Evolutionary conservation across 1,140 invertebrate species (phyloP).

Genomic region (Ctenoplectra terminalis): DNA sequence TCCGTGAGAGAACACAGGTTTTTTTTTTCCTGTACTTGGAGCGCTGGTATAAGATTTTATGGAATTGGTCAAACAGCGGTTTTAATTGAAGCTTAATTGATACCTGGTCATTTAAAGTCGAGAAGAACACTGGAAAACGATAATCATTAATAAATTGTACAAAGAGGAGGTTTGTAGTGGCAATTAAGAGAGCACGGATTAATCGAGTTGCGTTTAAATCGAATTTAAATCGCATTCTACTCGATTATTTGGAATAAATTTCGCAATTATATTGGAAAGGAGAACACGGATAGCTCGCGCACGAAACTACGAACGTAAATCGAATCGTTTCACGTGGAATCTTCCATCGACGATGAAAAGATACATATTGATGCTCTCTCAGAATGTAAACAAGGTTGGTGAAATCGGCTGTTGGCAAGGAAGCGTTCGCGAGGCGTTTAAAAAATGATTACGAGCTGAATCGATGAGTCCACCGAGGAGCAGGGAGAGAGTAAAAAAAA

Average conservation of each 20-base stretch:
- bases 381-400: background rate
- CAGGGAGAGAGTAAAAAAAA: background rate
- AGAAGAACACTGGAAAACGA: too few species aligned
- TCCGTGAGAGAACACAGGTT: background rate
- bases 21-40: background rate
- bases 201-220: background rate
- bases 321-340: background rate
- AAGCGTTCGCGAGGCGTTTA: background rate
- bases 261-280: too few species aligned
- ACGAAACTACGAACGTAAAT: background rate
- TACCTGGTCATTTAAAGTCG: too few species aligned
- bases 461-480: slow-evolving; percentile 8
- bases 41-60: too few species aligned
- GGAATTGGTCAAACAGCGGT: too few species aligned
- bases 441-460: background rate
- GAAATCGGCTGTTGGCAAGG: background rate
- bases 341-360: background rate
- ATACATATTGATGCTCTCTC: background rate
- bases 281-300: too few species aligned
- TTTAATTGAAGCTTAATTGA: background rate
- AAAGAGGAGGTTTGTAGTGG: background rate
- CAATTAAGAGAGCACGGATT: background rate
- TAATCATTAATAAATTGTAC: background rate
- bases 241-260: too few species aligned
- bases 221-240: background rate